phyloP scores from a whole-genome alignment of 2,113 vertebrate species.

The Channa argus region DNA sequence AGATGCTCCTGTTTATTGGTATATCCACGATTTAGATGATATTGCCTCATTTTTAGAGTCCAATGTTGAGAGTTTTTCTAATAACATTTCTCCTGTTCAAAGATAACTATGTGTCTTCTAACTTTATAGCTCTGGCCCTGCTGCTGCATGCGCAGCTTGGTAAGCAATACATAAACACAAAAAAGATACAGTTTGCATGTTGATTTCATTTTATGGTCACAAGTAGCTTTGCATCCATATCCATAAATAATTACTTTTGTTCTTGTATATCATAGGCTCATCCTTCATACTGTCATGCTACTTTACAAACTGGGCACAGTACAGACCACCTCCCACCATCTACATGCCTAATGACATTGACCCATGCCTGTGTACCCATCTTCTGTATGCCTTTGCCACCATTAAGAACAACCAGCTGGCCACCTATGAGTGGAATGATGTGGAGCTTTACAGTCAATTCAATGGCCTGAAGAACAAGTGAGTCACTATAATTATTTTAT shows the following conservation, averaged over 20 bases:
- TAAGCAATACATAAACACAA: slow-evolving; percentile 42
- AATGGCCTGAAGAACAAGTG: slow-evolving; percentile 72
- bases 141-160: slow-evolving; percentile 71
- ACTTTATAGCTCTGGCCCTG: slow-evolving; percentile 59
- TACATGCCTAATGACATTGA: slow-evolving; percentile 66
- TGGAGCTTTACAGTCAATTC: slow-evolving; percentile 67
- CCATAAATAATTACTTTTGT: background rate
- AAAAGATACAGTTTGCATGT: background rate
- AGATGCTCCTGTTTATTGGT: background rate
- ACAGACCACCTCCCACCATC: slow-evolving; percentile 62
- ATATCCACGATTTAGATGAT: background rate
- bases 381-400: slow-evolving; percentile 76
- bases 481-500: slow-evolving; percentile 25
- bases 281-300: slow-evolving; percentile 78
- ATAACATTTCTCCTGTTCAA: background rate
- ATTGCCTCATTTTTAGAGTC: background rate
- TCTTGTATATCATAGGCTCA: slow-evolving; percentile 60
- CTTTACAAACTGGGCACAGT: slow-evolving; percentile 79
- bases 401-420: slow-evolving; percentile 64
- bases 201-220: background rate
- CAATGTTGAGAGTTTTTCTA: background rate
- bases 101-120: slow-evolving; percentile 20
- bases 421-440: slow-evolving; percentile 72
- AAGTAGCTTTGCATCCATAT: background rate
- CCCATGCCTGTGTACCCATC: slow-evolving; percentile 73